Base-by-base conservation (phyloP, 2,113 vertebrate genomes). In the Spea multiplicata region DNA sequence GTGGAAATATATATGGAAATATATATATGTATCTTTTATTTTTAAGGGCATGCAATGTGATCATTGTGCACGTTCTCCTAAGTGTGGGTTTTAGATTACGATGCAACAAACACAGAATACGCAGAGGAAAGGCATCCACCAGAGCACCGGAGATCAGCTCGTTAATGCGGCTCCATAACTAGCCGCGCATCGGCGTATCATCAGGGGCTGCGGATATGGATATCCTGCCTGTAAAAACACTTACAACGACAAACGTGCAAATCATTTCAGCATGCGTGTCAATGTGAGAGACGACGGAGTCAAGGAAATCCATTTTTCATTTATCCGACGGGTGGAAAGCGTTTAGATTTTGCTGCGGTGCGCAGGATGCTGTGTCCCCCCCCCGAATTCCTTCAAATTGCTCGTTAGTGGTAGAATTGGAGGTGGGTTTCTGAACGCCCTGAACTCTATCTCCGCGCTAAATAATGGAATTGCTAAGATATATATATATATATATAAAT, bases 241-340 rank as follows among this genome's bases (percentile, higher is more conserved):
- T 89, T 88, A 85, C 74, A 84, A 81, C 83, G 68, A 30, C 70
- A 50, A 84, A 76, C 83, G 83, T 87, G 84, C 86, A 87, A 88
- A 88, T 88, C 88, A 88, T 81, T 84, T 84, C 82, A 73, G 87
- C 84, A 85, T 78, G 74, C 85, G 74, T 53, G 80, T 83, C 83
- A 81, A 81, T 61, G 5, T 73, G 84, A 90, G 82, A 87, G 81
- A 87, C 76, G 86, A 80, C 75, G 78, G 84, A 57, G 86, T 82
- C 84, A 81, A 83, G 83, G 84, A 87, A 88, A 89, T 80, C 73
- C 86, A 86, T 84, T 89, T 86, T 84, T 84, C 83, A 86, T 87
- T 87, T 83, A 83, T 88, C 87, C 82, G 87, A 82, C 85, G 81
- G 86, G 83, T 61, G 82, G 86, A 74, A 81, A 81, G 84, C 78